Base-by-base conservation (phyloP, 2,888 invertebrate species). In the Coenonympha arcania region DNA sequence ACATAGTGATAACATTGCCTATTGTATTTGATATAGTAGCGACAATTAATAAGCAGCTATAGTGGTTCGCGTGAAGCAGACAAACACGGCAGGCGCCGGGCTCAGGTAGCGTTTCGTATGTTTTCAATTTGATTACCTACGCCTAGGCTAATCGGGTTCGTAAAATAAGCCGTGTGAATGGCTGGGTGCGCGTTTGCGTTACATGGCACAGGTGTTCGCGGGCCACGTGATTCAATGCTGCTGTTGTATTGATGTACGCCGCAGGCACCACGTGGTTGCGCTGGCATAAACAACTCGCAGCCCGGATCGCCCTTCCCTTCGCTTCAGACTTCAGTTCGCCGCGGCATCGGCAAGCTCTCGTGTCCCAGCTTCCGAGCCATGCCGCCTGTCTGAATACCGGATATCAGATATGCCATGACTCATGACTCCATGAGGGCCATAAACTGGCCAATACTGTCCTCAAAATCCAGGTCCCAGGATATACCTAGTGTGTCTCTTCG, bases 81-180 rank as follows among this genome's bases (percentile, higher is more conserved):
- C 71, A 69, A 71, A 74, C 73, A 82, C 84, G 82, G 78, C 80
- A 73, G 73, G 68, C 79, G 73, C 76, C 79, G 82, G 79, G 81
- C 79, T 78, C 77, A 81, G 85, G 85, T 84, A 80, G 68, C 69
- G 69, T 77, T 73, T 74, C 67, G 59, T 71, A 73, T 76, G 73
- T 79, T 80, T 82, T 79, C 68, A 67, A 75, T 76, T 67, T 77
- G 71, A 77, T 74, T 77, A n/a, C n/a, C n/a, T n/a, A 77, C 65
- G 60, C 60, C 61, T 69, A 63, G 65, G 62, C 62, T 68, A 66
- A 70, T 75, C 69, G 64, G 63, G 63, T 68, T 67, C 56, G 58
- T 60, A 55, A 65, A 55, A 28, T 28, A n/a, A 30, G 60, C 58
- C 56, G 59, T 60, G 49, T 60, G 56, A 57, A 57, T 58, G 58